phyloP scores from a whole-genome alignment of 2,888 invertebrate species.

The Quadroppia sp. region DNA sequence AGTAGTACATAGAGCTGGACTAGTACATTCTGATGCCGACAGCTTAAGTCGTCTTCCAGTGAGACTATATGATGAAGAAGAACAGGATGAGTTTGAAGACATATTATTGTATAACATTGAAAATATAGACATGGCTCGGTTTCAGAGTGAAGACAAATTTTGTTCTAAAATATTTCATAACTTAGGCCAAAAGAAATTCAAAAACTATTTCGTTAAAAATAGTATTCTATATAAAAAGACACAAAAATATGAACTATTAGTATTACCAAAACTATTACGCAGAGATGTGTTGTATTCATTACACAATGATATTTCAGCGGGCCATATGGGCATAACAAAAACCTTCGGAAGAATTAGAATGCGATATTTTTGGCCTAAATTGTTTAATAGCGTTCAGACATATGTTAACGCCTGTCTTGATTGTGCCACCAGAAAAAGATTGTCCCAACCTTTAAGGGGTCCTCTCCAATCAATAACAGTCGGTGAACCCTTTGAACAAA shows the following conservation, averaged over 20 bases:
- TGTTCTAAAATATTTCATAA: background rate
- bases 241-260: background rate
- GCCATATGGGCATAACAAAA: slow-evolving; percentile 16
- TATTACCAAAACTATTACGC: slow-evolving; percentile 4
- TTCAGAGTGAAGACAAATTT: background rate
- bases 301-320: background rate
- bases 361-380: slow-evolving; percentile 12
- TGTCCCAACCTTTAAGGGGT: background rate
- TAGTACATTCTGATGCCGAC: slow-evolving; percentile 53
- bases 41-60: slow-evolving; percentile 50
- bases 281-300: background rate
- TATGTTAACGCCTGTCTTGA: background rate
- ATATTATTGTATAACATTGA: background rate
- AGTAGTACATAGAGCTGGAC: slow-evolving; percentile 53
- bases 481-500: background rate
- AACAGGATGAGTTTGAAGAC: background rate
- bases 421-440: background rate
- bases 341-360: background rate
- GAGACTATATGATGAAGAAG: background rate
- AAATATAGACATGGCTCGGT: background rate
- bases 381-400: background rate
- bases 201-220: background rate
- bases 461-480: background rate
- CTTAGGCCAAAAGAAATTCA: background rate
- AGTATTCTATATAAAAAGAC: slow-evolving; percentile 11